These are phyloP conservation scores for Drosophila nannoptera DNA, from an alignment of 1,140 invertebrate species.

Conservation along the genomic window DNA sequence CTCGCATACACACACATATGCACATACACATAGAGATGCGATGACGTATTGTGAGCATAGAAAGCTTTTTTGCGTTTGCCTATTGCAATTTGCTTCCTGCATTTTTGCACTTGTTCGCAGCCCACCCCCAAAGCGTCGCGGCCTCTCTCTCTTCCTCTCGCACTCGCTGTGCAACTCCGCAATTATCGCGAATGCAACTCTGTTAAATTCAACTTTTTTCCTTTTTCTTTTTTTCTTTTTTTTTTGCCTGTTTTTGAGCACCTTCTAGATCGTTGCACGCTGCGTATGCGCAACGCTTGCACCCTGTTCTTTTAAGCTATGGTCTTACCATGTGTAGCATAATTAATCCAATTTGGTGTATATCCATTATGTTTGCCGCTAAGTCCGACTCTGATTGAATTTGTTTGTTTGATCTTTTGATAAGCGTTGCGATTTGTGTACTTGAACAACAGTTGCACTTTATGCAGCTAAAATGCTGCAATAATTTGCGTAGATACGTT, in stretches of 20 bases:
- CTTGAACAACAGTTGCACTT: constrained; percentile 36
- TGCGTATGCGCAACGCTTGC: constrained; percentile 67
- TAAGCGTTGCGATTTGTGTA: neutral
- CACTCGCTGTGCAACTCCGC: neutral
- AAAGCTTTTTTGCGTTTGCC: constrained; percentile 53
- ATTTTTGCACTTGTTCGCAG: constrained; percentile 34
- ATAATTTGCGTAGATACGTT: constrained; percentile 38
- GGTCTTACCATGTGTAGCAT: constrained; percentile 61
- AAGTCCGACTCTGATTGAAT: neutral
- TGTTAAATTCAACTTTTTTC: neutral
- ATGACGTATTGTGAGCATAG: constrained; percentile 57
- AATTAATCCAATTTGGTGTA: constrained; percentile 68
- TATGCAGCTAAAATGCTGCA: constrained; percentile 29
- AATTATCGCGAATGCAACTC: constrained; percentile 40
- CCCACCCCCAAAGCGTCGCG: neutral
- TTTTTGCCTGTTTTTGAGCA: neutral
- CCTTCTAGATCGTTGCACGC: constrained; percentile 26
- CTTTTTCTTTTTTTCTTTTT: too few species aligned
- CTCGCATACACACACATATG: neutral
- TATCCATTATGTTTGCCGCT: constrained; percentile 66
- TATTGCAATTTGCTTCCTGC: constrained; percentile 53
- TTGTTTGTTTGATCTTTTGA: constrained; percentile 11
- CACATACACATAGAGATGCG: constrained; percentile 26
- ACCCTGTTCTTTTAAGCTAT: neutral
- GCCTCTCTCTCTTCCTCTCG: neutral